Percentiles rank a stretch among this genome's conserved stretches.
phyloP scores from a whole-genome alignment of 2,113 vertebrate species.

The Illadopsis cleaveri region DNA sequence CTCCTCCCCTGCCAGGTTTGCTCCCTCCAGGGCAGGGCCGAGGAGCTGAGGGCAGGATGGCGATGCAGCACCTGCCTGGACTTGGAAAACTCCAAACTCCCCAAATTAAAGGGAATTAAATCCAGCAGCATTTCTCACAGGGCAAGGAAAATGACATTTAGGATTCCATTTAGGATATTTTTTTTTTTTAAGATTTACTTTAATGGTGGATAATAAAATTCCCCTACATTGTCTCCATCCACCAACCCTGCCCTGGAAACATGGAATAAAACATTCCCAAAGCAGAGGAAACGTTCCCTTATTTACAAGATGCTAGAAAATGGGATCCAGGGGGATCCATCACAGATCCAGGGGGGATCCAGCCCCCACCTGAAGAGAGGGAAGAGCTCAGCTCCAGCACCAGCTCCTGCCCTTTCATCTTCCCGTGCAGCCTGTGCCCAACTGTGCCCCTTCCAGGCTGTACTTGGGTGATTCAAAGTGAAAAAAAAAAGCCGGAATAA shows the following conservation, averaged over 20 bases:
- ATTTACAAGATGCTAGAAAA: neutral
- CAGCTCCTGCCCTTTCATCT: neutral
- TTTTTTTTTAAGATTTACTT: neutral
- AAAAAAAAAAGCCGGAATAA: conserved; percentile 61
- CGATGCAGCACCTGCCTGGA: neutral
- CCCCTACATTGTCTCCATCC: fast-evolving
- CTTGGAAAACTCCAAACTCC: neutral
- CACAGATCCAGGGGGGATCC: neutral
- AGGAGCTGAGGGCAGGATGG: neutral
- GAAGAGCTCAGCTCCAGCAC: neutral
- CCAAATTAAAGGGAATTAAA: neutral
- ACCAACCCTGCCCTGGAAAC: neutral
- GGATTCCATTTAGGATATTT: neutral
- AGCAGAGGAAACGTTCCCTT: neutral
- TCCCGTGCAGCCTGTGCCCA: neutral
- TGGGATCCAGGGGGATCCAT: neutral
- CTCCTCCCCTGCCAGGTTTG: neutral
- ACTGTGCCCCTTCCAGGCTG: neutral
- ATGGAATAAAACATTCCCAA: neutral
- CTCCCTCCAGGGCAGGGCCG: neutral
- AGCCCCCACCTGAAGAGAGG: neutral
- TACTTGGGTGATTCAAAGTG: conserved; percentile 57
- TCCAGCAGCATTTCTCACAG: neutral
- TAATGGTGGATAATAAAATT: neutral
- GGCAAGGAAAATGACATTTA: neutral